Conservation (phyloP, 2,113 vertebrate genomes). For the Aldabrachelys gigantea region DNA sequence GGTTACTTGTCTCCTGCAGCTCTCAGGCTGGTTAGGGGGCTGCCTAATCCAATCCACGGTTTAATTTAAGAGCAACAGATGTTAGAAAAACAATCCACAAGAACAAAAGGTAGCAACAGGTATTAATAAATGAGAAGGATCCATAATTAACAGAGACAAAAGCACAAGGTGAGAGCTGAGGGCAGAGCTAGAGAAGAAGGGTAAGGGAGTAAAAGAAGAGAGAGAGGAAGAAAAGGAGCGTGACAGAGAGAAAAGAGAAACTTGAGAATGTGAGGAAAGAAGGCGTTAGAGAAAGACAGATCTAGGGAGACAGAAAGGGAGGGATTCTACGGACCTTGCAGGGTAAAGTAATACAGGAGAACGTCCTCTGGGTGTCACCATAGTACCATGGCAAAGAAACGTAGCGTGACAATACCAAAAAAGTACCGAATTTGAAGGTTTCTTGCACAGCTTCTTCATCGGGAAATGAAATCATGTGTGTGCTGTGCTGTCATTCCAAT, state of each 20-base stretch:
- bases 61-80: fast-evolving
- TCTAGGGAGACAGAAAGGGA: fast-evolving
- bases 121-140: fast-evolving
- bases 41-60: neutral
- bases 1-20: neutral
- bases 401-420: neutral
- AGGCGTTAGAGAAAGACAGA: neutral
- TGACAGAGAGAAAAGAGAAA: fast-evolving
- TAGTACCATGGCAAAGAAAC: neutral
- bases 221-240: neutral
- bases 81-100: fast-evolving
- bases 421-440: neutral
- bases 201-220: neutral
- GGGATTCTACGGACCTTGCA: neutral
- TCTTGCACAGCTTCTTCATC: neutral
- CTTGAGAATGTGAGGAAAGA: neutral
- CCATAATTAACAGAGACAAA: fast-evolving
- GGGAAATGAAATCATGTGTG: neutral
- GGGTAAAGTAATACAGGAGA: neutral
- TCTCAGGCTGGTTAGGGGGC: fast-evolving
- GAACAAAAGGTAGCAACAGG: fast-evolving
- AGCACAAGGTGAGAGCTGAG: neutral
- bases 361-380: slow-evolving; percentile 59
- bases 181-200: neutral
- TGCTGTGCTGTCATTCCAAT: fast-evolving